Conservation (phyloP, 1,140 invertebrate genomes). For the Riptortus pedestris region DNA sequence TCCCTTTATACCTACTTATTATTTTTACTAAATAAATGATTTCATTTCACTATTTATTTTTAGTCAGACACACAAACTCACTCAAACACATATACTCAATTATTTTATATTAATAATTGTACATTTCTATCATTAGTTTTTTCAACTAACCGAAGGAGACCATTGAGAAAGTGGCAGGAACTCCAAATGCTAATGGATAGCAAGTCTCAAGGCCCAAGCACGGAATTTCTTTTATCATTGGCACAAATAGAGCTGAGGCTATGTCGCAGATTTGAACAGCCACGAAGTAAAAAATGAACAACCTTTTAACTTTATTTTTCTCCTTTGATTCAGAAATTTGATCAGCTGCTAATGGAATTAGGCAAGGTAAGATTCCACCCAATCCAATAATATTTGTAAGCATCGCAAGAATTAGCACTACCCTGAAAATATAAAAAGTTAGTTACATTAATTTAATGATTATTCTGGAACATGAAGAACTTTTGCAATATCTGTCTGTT, state of each 20-base stretch:
- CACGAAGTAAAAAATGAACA: conserved; percentile 7
- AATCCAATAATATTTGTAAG: background rate
- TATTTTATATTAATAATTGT: too few species aligned
- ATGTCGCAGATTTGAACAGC: background rate
- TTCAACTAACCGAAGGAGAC: background rate
- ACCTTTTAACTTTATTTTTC: background rate
- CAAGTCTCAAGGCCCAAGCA: background rate
- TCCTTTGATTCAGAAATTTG: background rate
- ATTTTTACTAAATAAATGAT: too few species aligned
- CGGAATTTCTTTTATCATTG: background rate
- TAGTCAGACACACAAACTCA: too few species aligned
- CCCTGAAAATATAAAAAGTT: background rate
- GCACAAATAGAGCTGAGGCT: background rate
- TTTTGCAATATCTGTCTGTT: too few species aligned
- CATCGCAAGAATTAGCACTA: background rate
- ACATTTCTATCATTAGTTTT: background rate
- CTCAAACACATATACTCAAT: too few species aligned
- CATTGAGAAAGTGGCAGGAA: background rate
- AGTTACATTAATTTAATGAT: too few species aligned
- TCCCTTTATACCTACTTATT: too few species aligned
- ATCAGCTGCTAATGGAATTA: background rate
- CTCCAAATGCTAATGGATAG: conserved; percentile 1
- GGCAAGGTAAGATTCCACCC: background rate
- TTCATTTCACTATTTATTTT: too few species aligned
- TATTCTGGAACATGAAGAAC: too few species aligned